phyloP scores from a whole-genome alignment of 2,888 invertebrate species.

The Magallana nippona region DNA sequence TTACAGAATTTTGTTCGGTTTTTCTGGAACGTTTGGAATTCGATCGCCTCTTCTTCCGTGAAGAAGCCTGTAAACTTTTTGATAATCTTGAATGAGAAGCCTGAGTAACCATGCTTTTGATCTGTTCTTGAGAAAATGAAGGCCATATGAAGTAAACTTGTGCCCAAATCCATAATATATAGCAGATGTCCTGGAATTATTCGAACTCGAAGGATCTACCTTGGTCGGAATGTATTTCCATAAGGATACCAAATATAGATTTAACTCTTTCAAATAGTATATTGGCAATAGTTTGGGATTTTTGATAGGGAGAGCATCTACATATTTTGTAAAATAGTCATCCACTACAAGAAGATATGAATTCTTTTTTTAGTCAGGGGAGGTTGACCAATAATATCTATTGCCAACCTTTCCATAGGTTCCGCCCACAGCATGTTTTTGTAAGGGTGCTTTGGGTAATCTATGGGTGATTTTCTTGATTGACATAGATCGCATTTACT shows the following conservation, averaged over 20 bases:
- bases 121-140: no score
- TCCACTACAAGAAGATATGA: constrained; percentile 44
- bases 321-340: constrained; percentile 52
- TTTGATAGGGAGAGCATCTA: constrained; percentile 45
- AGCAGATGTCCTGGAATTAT: constrained; percentile 52
- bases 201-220: no score
- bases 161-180: no score
- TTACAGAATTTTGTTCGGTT: no score
- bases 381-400: constrained; percentile 50
- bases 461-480: constrained; percentile 14
- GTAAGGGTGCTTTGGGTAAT: not conserved
- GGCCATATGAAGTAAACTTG: no score
- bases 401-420: constrained; percentile 43
- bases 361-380: constrained; percentile 41
- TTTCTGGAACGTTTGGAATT: no score
- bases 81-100: no score
- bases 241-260: constrained; percentile 51
- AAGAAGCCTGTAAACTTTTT: no score
- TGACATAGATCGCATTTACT: constrained; percentile 10
- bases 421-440: constrained; percentile 34
- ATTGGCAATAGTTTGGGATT: constrained; percentile 45
- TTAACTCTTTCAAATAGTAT: constrained; percentile 36
- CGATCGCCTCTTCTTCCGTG: no score
- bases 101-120: no score
- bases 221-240: constrained; percentile 54